Conservation (phyloP, 2,888 invertebrate genomes). For the Dermolepida albohirtum region DNA sequence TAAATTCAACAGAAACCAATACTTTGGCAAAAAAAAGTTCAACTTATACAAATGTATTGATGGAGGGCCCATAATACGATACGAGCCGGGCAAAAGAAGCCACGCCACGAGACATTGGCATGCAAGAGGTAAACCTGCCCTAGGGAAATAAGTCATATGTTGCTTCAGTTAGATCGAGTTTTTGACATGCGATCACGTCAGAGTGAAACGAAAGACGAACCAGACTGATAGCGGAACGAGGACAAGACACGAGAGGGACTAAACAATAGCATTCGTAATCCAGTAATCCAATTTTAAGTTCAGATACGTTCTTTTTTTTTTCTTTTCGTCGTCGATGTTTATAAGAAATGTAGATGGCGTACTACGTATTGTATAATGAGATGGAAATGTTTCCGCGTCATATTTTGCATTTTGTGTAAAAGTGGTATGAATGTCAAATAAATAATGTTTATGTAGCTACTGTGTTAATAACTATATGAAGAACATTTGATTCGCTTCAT, state of each 20-base stretch:
- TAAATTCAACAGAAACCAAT: slow-evolving; percentile 3
- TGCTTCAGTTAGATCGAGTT: slow-evolving; percentile 52
- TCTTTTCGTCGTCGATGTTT: not conserved
- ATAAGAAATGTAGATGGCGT: slow-evolving; percentile 20
- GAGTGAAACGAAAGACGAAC: slow-evolving; percentile 28
- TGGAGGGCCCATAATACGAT: slow-evolving; percentile 32
- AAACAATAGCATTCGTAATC: slow-evolving; percentile 49
- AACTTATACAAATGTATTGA: slow-evolving; percentile 4
- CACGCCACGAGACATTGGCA: slow-evolving; percentile 47
- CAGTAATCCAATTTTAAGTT: slow-evolving; percentile 52
- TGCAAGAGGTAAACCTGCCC: slow-evolving; percentile 51
- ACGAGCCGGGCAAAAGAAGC: slow-evolving; percentile 39
- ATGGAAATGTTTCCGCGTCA: too few relatives aligned
- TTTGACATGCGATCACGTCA: slow-evolving; percentile 51
- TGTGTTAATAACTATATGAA: too few relatives aligned
- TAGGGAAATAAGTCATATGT: slow-evolving; percentile 54
- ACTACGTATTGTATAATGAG: not conserved
- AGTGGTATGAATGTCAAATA: slow-evolving; percentile 17
- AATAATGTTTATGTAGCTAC: slow-evolving; percentile 1
- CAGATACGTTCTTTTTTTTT: slow-evolving; percentile 40
- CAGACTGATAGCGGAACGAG: slow-evolving; percentile 21
- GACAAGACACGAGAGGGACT: slow-evolving; percentile 39
- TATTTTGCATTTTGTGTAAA: slow-evolving; percentile 10
- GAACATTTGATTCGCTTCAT: too few relatives aligned
- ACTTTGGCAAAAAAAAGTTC: slow-evolving; percentile 1